Base-by-base conservation (phyloP, 2,113 vertebrate species). In the Aythya baeri region DNA sequence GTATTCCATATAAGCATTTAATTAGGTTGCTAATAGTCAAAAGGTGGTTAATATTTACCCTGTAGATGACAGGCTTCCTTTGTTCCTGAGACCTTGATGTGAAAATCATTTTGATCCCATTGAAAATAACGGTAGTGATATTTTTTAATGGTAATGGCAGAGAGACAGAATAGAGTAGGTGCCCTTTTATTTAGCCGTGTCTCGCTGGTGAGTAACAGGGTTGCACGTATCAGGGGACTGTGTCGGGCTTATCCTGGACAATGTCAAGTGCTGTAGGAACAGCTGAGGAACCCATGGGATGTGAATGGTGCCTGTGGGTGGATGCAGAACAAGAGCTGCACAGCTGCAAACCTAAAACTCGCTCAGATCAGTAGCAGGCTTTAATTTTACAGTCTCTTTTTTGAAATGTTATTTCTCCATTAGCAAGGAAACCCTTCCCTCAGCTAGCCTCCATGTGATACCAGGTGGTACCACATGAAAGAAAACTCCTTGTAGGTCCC, bases 1-100 rank as follows among this genome's bases (percentile, higher is more conserved):
- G 72, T 90, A 86, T 34, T 82, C 38, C n/a, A 43, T 76, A 71
- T 90, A 86, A 86, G 20, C 38, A 59, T 67, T 91, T 93, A 76
- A 96, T 88, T 62, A 76, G 25, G 23, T 76, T 79, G 68, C 58
- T 91, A 90, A 76, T 36, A 71, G 46, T 52, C 32, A 52, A 65
- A 67, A 63, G 20, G 41, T 43, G 78, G 74, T 92, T 96, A 94
- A 96, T 94, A 82, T 95, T 89, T 97, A 94, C 81, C 93, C 32
- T 83, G 57, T n/a, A 71, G 76, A 74, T 63, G 78, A 73, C 1
- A 0, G 12, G 6, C 67, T 88, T 73, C 65, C 79, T 95, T 88
- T 96, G 90, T 95, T 89, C 57, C 32, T n/a, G 8, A 68, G 63
- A 52, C 74, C 72, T 93, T 91, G 65, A 88, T 81, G 68, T 86